Conservation (phyloP, 2,888 invertebrate genomes). For the Melanostoma mellinum region DNA sequence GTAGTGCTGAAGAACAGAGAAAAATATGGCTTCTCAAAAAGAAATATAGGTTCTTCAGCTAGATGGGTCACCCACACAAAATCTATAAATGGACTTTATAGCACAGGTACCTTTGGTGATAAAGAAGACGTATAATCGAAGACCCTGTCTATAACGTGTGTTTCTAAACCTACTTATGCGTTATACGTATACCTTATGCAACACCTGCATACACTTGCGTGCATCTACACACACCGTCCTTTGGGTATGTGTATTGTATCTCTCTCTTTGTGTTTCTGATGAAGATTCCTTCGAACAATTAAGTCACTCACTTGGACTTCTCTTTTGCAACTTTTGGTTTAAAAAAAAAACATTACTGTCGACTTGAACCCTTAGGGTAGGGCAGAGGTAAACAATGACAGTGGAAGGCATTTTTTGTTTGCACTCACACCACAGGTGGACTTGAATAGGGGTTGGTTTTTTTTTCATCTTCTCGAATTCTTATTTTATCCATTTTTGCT, state of each 20-base stretch:
- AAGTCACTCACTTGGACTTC: neutral
- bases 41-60: conserved; percentile 37
- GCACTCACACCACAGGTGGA: conserved; percentile 28
- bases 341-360: conserved; percentile 24
- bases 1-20: neutral
- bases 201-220: conserved; percentile 17
- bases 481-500: conserved; percentile 15
- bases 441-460: conserved; percentile 28
- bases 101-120: conserved; percentile 7
- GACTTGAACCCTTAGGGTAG: conserved; percentile 45
- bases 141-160: neutral
- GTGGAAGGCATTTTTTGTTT: neutral
- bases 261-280: neutral
- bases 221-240: neutral
- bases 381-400: conserved; percentile 29
- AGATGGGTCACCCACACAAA: conserved; percentile 60
- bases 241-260: neutral
- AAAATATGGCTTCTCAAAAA: conserved; percentile 44
- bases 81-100: conserved; percentile 51
- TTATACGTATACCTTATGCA: neutral
- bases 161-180: neutral
- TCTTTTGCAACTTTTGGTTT: conserved; percentile 16
- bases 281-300: conserved; percentile 28
- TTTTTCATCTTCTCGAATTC: neutral
- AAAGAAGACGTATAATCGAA: neutral